Evolutionary conservation across 1,140 invertebrate species (phyloP).

Genomic region (Macrosteles quadrilineatus): DNA sequence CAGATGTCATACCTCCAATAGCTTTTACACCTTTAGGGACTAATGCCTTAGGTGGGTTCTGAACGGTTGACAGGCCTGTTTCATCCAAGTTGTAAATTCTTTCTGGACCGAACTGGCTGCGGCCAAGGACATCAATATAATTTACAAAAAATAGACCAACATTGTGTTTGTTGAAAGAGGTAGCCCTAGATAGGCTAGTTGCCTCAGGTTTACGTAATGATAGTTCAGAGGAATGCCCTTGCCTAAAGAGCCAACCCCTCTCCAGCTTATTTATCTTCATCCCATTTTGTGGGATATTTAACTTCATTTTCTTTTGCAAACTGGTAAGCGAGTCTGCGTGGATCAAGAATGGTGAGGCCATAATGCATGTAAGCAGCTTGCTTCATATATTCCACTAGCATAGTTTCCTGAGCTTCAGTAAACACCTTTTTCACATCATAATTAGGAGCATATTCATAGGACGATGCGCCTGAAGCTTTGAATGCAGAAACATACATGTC

Average conservation of each 20-base stretch:
- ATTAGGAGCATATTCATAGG: background rate
- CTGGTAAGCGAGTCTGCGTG: background rate
- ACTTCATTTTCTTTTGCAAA: background rate
- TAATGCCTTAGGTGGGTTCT: slow-evolving; percentile 46
- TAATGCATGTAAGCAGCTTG: slow-evolving; percentile 20
- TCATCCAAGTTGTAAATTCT: slow-evolving; percentile 48
- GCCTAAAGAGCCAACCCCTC: too few species aligned
- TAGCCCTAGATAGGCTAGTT: too few species aligned
- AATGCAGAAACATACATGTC: background rate
- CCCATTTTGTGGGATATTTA: background rate
- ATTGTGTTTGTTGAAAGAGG: too few species aligned
- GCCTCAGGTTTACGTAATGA: slow-evolving; percentile 21
- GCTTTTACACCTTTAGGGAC: slow-evolving; percentile 27
- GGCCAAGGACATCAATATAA: slow-evolving; percentile 15
- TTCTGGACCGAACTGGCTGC: slow-evolving; percentile 32
- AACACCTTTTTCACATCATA: background rate
- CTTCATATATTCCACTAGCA: slow-evolving; percentile 9
- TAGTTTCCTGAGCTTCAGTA: background rate
- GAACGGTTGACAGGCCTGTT: slow-evolving; percentile 47
- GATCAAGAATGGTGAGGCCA: slow-evolving; percentile 10
- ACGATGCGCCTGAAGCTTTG: background rate
- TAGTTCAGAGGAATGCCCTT: background rate
- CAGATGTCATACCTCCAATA: background rate
- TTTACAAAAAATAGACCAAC: slow-evolving; percentile 22
- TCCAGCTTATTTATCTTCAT: background rate